Evolutionary conservation across 2,888 invertebrate genomes (phyloP).

Genomic region (Tetrapedia diversipes): DNA sequence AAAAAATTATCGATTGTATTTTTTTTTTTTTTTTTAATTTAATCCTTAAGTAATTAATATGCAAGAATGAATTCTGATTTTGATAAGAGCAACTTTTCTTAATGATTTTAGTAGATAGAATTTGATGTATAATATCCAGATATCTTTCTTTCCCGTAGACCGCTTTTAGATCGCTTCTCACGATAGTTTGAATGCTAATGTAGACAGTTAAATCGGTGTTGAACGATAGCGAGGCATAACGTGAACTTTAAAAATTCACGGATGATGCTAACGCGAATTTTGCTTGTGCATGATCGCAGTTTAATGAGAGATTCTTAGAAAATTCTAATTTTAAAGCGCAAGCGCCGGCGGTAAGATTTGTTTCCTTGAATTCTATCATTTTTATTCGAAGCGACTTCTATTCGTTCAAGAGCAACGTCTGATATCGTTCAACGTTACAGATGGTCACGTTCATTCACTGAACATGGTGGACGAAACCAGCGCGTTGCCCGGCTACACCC

Average conservation of each 20-base stretch:
- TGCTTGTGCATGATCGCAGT: conserved; percentile 23
- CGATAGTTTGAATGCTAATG: background rate
- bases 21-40: too few relatives aligned
- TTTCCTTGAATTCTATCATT: background rate
- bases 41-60: too few relatives aligned
- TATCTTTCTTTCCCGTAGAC: background rate
- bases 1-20: too few relatives aligned
- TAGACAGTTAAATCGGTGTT: background rate
- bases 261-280: background rate
- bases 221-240: background rate
- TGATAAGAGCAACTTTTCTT: too few relatives aligned
- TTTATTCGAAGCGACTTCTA: background rate
- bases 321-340: conserved; percentile 12
- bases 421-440: conserved; percentile 82
- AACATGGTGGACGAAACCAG: conserved; percentile 89
- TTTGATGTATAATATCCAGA: background rate
- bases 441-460: conserved; percentile 93
- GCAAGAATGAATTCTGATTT: too few relatives aligned
- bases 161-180: background rate
- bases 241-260: background rate
- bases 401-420: background rate
- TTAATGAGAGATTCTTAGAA: background rate
- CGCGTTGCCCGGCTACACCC: conserved; percentile 90
- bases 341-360: conserved; percentile 29
- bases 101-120: too few relatives aligned